Conservation (phyloP, 2,888 invertebrate genomes). For the Athalia cordata region DNA sequence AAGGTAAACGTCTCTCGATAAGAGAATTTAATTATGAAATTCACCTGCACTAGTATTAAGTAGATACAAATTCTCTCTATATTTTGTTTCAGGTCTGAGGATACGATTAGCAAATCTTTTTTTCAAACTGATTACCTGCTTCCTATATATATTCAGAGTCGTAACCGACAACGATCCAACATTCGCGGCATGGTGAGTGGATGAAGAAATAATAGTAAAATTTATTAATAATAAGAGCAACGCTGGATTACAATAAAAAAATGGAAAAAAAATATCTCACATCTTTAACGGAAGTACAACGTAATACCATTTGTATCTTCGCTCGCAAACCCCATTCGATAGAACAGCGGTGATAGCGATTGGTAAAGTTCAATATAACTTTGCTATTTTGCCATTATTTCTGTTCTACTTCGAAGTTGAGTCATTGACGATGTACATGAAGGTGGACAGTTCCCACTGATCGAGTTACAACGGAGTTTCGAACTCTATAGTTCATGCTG, state of each 20-base stretch:
- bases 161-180: slow-evolving; percentile 92
- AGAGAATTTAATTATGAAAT: too few species aligned
- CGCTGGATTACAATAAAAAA: not conserved
- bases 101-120: slow-evolving; percentile 98
- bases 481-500: not conserved
- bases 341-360: not conserved
- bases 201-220: not conserved
- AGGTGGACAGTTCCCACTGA: not conserved
- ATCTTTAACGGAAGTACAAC: not conserved
- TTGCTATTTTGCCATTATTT: not conserved
- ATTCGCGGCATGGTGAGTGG: slow-evolving; percentile 89
- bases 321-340: not conserved
- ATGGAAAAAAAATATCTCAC: not conserved
- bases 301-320: not conserved
- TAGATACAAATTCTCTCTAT: slow-evolving; percentile 44
- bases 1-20: too few species aligned
- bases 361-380: slow-evolving; percentile 8
- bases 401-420: not conserved
- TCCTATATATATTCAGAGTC: slow-evolving; percentile 96
- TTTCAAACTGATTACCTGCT: slow-evolving; percentile 97
- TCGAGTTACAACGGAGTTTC: slow-evolving; percentile 1
- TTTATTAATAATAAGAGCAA: not conserved
- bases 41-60: not conserved
- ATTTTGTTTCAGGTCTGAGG: slow-evolving; percentile 89
- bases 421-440: slow-evolving; percentile 1